Percentiles rank a stretch among this genome's conserved stretches.
Evolutionary conservation across 2,113 vertebrate species (phyloP).

Genomic region (Cygnus buccinator): DNA sequence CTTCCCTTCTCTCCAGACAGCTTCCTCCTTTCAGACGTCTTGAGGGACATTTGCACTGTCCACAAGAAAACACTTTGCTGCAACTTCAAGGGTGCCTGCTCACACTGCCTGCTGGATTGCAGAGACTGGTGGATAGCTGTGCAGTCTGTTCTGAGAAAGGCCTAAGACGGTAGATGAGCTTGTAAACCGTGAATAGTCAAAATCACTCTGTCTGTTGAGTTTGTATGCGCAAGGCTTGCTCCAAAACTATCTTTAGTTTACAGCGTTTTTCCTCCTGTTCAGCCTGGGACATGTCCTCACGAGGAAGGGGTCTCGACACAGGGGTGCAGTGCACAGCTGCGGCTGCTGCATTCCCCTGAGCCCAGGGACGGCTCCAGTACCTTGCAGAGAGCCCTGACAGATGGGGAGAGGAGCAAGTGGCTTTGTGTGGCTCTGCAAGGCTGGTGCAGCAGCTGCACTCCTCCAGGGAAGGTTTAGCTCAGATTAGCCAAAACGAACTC

Average conservation of each 20-base stretch:
- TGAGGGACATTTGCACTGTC: not conserved
- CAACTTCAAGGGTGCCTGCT: not conserved
- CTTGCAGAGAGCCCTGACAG: slow-evolving; percentile 5
- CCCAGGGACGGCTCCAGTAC: not conserved
- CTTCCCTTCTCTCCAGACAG: slow-evolving; percentile 29
- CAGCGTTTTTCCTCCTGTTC: not conserved
- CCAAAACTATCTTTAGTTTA: not conserved
- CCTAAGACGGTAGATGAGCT: not conserved
- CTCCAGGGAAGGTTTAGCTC: slow-evolving; percentile 53
- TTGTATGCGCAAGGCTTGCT: not conserved
- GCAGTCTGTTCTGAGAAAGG: not conserved
- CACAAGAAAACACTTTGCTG: not conserved
- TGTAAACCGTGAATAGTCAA: fast-evolving
- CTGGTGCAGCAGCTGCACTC: slow-evolving; percentile 53
- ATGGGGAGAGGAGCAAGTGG: slow-evolving; percentile 4
- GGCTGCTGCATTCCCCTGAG: not conserved
- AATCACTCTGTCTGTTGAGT: not conserved
- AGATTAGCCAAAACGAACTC: slow-evolving; percentile 53
- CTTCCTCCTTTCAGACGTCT: not conserved
- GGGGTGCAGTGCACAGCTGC: not conserved
- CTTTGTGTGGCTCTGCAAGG: not conserved
- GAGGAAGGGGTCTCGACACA: not conserved
- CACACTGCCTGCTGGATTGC: not conserved
- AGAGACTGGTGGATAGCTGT: not conserved
- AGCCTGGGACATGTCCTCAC: not conserved